A percentile compares a stretch with the other conserved stretches of the same genome.
Conservation (phyloP, 2,888 invertebrate genomes). For the Corythucha ciliata region DNA sequence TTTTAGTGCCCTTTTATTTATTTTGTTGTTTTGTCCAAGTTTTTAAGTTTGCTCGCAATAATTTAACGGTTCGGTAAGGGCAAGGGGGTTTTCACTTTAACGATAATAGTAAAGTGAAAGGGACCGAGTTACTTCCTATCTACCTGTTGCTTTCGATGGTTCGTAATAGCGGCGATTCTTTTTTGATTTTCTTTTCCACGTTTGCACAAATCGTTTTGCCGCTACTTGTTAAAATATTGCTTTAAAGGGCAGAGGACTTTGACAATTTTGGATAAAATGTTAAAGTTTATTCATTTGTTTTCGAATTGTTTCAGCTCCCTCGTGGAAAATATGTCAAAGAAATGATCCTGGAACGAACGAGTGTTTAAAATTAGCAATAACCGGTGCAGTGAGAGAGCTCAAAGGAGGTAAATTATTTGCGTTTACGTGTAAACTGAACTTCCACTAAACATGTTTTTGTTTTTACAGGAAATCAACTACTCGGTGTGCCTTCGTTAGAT, state of each 20-base stretch:
- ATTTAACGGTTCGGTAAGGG: too few relatives aligned
- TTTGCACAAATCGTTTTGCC: neutral
- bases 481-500: constrained; percentile 13
- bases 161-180: neutral
- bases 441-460: constrained; percentile 1
- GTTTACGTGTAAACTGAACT: neutral
- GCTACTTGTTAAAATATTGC: too few relatives aligned
- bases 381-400: constrained; percentile 16
- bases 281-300: constrained; percentile 13
- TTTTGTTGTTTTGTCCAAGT: too few relatives aligned
- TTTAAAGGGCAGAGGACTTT: too few relatives aligned
- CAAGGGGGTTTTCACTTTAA: too few relatives aligned
- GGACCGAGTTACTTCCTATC: neutral
- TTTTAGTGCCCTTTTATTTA: too few relatives aligned
- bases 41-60: too few relatives aligned
- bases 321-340: constrained; percentile 26
- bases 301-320: constrained; percentile 14
- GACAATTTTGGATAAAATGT: too few relatives aligned
- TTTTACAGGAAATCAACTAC: constrained; percentile 14
- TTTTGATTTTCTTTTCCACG: neutral
- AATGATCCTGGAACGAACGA: constrained; percentile 18
- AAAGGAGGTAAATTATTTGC: constrained; percentile 18
- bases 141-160: neutral
- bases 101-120: too few relatives aligned
- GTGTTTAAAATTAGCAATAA: constrained; percentile 20